A percentile compares a stretch with the other conserved stretches of the same genome.
phyloP scores from a whole-genome alignment of 2,797 vertebrate genomes.

The Melanotaenia boesemani region DNA sequence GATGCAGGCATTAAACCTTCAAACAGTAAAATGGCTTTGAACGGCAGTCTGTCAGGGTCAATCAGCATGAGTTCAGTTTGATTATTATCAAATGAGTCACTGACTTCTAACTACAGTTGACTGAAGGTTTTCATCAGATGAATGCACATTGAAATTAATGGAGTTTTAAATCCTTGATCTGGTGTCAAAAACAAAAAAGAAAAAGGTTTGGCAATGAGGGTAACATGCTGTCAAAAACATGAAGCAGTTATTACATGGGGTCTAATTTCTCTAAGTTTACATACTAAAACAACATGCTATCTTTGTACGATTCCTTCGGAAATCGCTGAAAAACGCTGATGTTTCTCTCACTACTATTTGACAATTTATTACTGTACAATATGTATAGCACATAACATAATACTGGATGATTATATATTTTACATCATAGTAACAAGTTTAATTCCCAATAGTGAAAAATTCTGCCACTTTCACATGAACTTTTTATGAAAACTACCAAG shows the following conservation, averaged over 20 bases:
- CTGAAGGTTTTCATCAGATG: constrained; percentile 8
- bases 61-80: constrained; percentile 24
- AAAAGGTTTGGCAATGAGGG: neutral
- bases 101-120: constrained; percentile 21
- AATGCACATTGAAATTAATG: constrained; percentile 16
- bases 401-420: too few species aligned
- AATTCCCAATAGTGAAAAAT: too few species aligned
- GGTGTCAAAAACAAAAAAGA: constrained; percentile 2
- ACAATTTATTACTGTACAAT: too few species aligned
- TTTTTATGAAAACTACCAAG: too few species aligned
- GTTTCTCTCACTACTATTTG: too few species aligned
- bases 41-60: constrained; percentile 23
- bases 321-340: too few species aligned
- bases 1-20: neutral
- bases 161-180: constrained; percentile 12
- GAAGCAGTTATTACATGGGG: neutral
- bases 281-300: neutral
- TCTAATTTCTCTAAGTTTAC: neutral
- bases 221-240: neutral
- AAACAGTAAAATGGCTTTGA: constrained; percentile 2
- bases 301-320: neutral
- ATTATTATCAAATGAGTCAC: constrained; percentile 32
- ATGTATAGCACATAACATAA: too few species aligned
- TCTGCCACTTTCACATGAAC: too few species aligned
- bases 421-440: too few species aligned